Conservation (phyloP, 1,140 invertebrate species). For the Drosophila virilis region DNA sequence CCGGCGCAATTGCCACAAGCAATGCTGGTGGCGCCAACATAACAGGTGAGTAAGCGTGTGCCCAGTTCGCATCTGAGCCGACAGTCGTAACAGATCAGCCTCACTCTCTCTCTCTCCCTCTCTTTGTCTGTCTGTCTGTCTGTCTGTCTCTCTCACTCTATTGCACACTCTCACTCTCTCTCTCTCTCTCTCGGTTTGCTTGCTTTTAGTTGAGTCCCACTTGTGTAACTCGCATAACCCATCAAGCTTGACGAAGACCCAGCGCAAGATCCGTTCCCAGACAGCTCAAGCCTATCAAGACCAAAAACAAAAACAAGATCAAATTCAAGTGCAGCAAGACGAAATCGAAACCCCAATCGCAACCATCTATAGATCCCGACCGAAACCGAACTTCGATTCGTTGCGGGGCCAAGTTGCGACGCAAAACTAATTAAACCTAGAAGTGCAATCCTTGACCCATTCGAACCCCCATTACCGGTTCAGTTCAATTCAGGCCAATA, state of each 20-base stretch:
- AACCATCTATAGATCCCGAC: not conserved
- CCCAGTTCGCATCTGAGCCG: slow-evolving; percentile 13
- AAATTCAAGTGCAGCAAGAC: not conserved
- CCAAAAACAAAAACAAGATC: not conserved
- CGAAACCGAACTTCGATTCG: not conserved
- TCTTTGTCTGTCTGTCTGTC: not conserved
- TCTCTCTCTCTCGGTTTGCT: slow-evolving; percentile 7
- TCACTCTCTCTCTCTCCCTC: not conserved
- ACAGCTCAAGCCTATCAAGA: not conserved
- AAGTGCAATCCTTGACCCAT: too few species aligned
- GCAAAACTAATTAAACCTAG: not conserved
- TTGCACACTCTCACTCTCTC: not conserved
- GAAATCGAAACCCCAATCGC: not conserved
- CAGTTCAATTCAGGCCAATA: not conserved
- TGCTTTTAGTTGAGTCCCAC: slow-evolving; percentile 10
- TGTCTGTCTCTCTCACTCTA: not conserved
- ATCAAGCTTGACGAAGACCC: not conserved
- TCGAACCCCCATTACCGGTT: too few species aligned
- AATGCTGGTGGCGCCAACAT: slow-evolving; percentile 70
- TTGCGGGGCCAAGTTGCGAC: not conserved
- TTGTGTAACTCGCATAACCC: not conserved
- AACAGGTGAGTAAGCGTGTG: slow-evolving; percentile 73
- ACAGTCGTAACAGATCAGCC: slow-evolving; percentile 7
- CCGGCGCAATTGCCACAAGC: slow-evolving; percentile 57
- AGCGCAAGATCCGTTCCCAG: not conserved